phyloP scores from a whole-genome alignment of 2,797 vertebrate genomes.

The Pseudocheirus occidentalis region DNA sequence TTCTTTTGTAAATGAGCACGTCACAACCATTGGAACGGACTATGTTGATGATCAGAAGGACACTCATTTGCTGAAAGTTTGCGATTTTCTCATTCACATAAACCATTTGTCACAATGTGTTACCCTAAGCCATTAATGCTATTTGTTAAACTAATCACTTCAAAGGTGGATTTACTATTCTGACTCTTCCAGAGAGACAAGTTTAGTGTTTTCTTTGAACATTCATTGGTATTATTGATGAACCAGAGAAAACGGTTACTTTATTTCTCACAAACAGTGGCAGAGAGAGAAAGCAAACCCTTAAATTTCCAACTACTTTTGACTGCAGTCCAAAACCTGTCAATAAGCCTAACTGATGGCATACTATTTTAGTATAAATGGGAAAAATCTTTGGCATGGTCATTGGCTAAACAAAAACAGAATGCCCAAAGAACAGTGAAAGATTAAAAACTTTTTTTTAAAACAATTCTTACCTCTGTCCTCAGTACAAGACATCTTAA shows the following conservation, averaged over 20 bases:
- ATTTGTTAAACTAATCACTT: slow-evolving; percentile 23
- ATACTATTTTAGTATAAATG: slow-evolving; percentile 54
- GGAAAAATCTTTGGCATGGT: slow-evolving; percentile 43
- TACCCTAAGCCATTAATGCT: not conserved
- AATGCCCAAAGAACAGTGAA: slow-evolving; percentile 19
- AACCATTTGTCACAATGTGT: not conserved
- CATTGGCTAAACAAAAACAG: slow-evolving; percentile 41
- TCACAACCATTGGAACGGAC: not conserved
- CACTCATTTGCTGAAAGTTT: slow-evolving; percentile 1
- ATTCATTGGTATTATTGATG: slow-evolving; percentile 32
- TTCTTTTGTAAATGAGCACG: not conserved
- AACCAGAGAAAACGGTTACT: slow-evolving; percentile 12
- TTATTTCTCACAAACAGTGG: slow-evolving; percentile 40
- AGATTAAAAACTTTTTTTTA: slow-evolving; percentile 10
- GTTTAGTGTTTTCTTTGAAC: not conserved
- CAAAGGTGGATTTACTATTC: slow-evolving; percentile 31
- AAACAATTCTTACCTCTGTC: not conserved
- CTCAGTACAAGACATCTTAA: slow-evolving; percentile 12
- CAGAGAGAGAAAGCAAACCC: not conserved
- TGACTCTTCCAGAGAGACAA: not conserved
- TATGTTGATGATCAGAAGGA: not conserved
- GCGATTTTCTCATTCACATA: not conserved
- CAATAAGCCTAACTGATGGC: slow-evolving; percentile 58
- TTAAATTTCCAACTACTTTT: slow-evolving; percentile 28
- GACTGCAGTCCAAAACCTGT: slow-evolving; percentile 44